Base-by-base conservation (phyloP, 2,888 invertebrate genomes). In the Pristionchus mayeri region DNA sequence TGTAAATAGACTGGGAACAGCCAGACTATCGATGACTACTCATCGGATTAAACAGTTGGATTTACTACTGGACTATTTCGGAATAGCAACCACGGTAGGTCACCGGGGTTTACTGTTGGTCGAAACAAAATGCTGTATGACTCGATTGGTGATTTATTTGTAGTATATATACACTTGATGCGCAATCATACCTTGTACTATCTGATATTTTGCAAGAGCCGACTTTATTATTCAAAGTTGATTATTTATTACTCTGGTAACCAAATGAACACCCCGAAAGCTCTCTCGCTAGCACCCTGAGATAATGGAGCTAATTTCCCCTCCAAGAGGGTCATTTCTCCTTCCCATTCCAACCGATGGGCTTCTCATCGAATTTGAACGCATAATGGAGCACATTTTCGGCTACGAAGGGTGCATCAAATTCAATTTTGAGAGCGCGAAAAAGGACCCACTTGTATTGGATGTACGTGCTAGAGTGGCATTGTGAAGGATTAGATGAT, bases 361-460 rank as follows among this genome's bases (percentile, higher is more conserved):
- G 3, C 37, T n/a, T 11, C 71, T 71, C 44, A 40, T 71, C 24
- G 44, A 67, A 67, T 67, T 67, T 9, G 67, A 71, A 71, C 71
- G 71, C 30, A 40, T 71, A 71, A 71, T 71, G 71, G 71, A 71
- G 71, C n/a, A 21, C 71, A 71, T 44, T 71, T 63, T 63, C 63
- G 40, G 9, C 34, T 4, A 71, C 21, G 21, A 18, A 71, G 71
- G 40, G 71, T 71, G 71, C 71, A 71, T 24, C 71, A 44, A 71
- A 71, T 71, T 30, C 24, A 71, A 71, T 71, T 71, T 71, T 63
- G 18, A 44, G 24, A n/a, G n/a, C 24, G 21, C 24, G n/a, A n/a
- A n/a, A n/a, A n/a, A n/a, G 24, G 24, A 34, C 2, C 40, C 71
- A 16, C 40, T 71, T 11, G 13, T 4, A 54, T 13, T 71, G 37